phyloP scores from a whole-genome alignment of 2,113 vertebrate species.

The Symphodus melops region DNA sequence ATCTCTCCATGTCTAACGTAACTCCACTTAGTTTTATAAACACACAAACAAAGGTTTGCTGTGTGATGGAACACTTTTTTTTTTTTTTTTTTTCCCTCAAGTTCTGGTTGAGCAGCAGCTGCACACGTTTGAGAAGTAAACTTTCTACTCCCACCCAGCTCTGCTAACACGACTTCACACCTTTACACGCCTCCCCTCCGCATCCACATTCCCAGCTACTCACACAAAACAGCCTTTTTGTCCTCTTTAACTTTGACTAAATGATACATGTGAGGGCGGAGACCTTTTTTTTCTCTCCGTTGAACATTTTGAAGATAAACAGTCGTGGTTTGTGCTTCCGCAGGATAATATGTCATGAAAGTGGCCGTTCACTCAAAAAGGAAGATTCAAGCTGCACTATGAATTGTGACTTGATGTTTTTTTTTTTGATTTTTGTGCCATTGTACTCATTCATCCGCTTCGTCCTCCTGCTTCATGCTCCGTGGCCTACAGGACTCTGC shows the following conservation, averaged over 20 bases:
- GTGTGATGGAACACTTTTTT: too few relatives aligned
- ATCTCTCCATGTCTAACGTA: neutral
- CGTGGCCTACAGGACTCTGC: slow-evolving; percentile 37
- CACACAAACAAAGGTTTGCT: neutral
- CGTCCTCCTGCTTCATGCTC: slow-evolving; percentile 40
- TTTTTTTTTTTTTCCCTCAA: too few relatives aligned
- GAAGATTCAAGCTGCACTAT: neutral
- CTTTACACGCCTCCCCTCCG: slow-evolving; percentile 38
- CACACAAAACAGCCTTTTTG: neutral
- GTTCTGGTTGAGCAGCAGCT: slow-evolving; percentile 23
- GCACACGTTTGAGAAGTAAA: slow-evolving; percentile 52
- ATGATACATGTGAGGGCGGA: neutral
- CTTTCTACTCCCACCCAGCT: slow-evolving; percentile 13
- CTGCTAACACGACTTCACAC: slow-evolving; percentile 24
- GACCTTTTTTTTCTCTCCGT: neutral
- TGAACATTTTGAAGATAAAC: neutral
- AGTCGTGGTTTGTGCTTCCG: slow-evolving; percentile 2
- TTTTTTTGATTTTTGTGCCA: neutral
- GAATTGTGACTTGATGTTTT: neutral
- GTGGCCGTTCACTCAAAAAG: neutral
- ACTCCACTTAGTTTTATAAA: slow-evolving; percentile 1
- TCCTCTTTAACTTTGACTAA: slow-evolving; percentile 7
- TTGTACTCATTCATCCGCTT: slow-evolving; percentile 31
- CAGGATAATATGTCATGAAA: neutral
- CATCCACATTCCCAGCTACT: neutral